These are phyloP conservation scores for Gallinago jamesoni DNA, from an alignment of 2,113 vertebrate genomes.

Conservation along the genomic window DNA sequence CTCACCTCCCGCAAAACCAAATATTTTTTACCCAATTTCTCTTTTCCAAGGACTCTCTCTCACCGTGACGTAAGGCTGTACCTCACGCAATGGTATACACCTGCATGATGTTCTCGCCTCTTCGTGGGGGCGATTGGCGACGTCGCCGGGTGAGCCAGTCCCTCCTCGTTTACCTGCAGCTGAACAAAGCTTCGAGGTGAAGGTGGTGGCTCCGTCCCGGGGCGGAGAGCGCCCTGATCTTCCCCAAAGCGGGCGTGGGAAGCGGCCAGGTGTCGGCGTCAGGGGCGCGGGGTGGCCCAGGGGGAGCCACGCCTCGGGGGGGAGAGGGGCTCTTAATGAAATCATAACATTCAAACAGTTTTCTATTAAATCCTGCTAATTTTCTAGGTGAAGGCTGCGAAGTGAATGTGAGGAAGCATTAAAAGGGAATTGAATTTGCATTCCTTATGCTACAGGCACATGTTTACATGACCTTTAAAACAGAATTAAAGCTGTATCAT, in stretches of 20 bases:
- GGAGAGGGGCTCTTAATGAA: slow-evolving; percentile 43
- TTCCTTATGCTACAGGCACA: slow-evolving; percentile 79
- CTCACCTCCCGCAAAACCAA: neutral
- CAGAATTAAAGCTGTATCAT: slow-evolving; percentile 84
- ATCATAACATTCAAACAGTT: slow-evolving; percentile 40
- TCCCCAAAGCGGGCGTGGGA: neutral
- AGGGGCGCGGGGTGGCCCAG: neutral
- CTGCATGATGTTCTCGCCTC: neutral
- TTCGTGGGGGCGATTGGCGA: neutral
- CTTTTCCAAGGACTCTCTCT: neutral
- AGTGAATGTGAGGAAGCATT: slow-evolving; percentile 75
- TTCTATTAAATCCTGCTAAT: slow-evolving; percentile 69
- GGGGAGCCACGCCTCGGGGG: slow-evolving; percentile 41
- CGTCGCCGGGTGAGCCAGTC: neutral
- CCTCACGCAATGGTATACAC: fast-evolving
- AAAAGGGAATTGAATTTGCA: slow-evolving; percentile 81
- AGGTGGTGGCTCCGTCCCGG: neutral
- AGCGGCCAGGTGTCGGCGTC: neutral
- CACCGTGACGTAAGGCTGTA: neutral
- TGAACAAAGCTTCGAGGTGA: neutral
- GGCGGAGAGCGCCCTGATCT: neutral
- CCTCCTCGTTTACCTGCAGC: neutral
- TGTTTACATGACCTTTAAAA: slow-evolving; percentile 87
- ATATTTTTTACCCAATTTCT: neutral
- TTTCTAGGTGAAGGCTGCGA: slow-evolving; percentile 73